phyloP scores from a whole-genome alignment of 2,113 vertebrate species.

The Ceyx melanurus region DNA sequence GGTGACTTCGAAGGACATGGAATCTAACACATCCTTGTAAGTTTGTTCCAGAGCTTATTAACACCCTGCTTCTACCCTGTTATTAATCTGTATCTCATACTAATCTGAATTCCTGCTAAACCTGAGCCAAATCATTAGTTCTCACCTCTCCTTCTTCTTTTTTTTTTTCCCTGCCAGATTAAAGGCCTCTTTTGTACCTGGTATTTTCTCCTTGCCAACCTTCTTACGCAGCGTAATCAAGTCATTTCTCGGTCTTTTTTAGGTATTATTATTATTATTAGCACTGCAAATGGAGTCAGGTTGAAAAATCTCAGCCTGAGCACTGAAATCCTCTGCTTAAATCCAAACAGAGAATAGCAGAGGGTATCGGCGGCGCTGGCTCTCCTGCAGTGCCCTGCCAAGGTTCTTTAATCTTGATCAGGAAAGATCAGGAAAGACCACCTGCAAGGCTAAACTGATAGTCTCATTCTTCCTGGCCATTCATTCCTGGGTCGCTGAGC shows the following conservation, averaged over 20 bases:
- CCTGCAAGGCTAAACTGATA: slow-evolving; percentile 66
- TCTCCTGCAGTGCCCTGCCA: slow-evolving; percentile 53
- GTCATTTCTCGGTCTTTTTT: slow-evolving; percentile 42
- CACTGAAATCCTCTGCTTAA: slow-evolving; percentile 43
- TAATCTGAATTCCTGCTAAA: slow-evolving; percentile 30
- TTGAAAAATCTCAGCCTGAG: slow-evolving; percentile 35
- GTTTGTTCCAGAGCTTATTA: neutral
- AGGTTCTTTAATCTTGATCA: slow-evolving; percentile 64
- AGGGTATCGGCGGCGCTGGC: slow-evolving; percentile 32
- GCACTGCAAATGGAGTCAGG: slow-evolving; percentile 24
- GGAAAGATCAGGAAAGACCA: slow-evolving; percentile 62
- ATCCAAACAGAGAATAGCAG: slow-evolving; percentile 17
- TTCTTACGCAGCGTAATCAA: slow-evolving; percentile 42
- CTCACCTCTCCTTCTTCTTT: neutral
- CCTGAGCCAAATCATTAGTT: slow-evolving; percentile 1
- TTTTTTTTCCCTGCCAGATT: slow-evolving; percentile 7
- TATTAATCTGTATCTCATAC: slow-evolving; percentile 22
- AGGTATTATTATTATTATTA: slow-evolving; percentile 37
- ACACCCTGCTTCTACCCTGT: neutral
- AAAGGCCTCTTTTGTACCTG: slow-evolving; percentile 40
- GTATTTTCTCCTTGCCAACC: slow-evolving; percentile 37
- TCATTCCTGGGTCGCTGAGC: slow-evolving; percentile 65
- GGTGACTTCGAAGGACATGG: neutral
- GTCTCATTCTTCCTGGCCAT: slow-evolving; percentile 70
- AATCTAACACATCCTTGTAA: neutral